phyloP scores from a whole-genome alignment of 2,113 vertebrate species.

The Rhinoderma darwinii region DNA sequence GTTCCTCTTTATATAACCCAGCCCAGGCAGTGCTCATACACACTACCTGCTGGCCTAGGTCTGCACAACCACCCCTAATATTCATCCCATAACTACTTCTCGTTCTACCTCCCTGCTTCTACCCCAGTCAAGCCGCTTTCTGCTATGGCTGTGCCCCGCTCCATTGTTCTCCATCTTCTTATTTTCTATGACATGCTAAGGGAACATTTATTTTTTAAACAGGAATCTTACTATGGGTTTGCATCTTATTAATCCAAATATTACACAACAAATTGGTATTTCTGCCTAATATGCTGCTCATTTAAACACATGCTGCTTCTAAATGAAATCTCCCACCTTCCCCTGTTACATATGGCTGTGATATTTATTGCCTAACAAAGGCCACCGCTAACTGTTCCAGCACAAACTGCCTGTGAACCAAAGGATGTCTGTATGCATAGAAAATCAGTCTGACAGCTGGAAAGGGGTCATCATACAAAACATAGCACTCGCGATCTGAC shows the following conservation, averaged over 20 bases:
- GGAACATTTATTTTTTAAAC: not conserved
- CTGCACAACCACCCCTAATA: too few species aligned
- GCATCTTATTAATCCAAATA: constrained; percentile 10
- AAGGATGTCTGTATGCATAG: constrained; percentile 40
- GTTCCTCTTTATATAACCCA: too few species aligned
- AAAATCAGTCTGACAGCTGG: constrained; percentile 52
- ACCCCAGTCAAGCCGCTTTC: too few species aligned
- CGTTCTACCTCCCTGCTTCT: too few species aligned
- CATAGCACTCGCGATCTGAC: not conserved
- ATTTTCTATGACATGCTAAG: not conserved
- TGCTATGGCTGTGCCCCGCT: too few species aligned
- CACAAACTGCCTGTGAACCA: constrained; percentile 42
- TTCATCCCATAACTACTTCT: too few species aligned
- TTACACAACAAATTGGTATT: constrained; percentile 15
- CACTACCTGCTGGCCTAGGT: too few species aligned
- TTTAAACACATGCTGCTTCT: constrained; percentile 17
- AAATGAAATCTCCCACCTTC: constrained; percentile 30
- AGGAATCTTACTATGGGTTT: not conserved
- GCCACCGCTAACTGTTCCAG: constrained; percentile 15
- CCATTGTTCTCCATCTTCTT: not conserved
- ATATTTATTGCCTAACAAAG: constrained; percentile 35
- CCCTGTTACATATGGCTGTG: constrained; percentile 18
- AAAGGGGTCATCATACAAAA: constrained; percentile 49
- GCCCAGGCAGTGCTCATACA: too few species aligned
- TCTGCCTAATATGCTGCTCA: not conserved